These are phyloP conservation scores for Sitobion miscanthi DNA, from an alignment of 1,140 invertebrate species.

Conservation along the genomic window DNA sequence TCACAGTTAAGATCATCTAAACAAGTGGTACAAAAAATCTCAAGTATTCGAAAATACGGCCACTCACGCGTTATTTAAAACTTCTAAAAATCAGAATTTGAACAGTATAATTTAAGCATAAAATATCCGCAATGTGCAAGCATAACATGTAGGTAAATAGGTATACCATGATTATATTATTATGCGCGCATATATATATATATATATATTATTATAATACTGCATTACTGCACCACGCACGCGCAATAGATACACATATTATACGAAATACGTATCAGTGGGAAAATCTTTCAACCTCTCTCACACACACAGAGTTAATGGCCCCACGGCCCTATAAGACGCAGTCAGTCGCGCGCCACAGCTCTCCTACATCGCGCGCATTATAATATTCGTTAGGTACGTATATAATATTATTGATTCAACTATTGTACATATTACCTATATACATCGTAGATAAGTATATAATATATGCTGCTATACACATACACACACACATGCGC, in stretches of 20 bases:
- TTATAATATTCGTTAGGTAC: neutral
- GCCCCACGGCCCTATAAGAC: constrained; percentile 2
- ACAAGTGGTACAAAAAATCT: too few relatives aligned
- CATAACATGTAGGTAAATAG: neutral
- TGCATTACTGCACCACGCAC: neutral
- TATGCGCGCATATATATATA: too few relatives aligned
- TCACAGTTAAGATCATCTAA: too few relatives aligned
- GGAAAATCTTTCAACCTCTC: constrained; percentile 42
- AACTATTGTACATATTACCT: neutral
- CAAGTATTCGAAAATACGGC: too few relatives aligned
- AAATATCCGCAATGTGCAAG: neutral
- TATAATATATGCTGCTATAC: too few relatives aligned
- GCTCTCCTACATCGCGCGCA: neutral
- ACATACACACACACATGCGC: too few relatives aligned
- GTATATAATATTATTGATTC: constrained; percentile 27
- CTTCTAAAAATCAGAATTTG: too few relatives aligned
- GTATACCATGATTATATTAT: neutral
- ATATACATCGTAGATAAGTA: neutral
- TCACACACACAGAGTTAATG: neutral
- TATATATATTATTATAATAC: neutral
- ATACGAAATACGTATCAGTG: constrained; percentile 30
- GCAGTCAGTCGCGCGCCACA: neutral
- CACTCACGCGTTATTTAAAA: too few relatives aligned
- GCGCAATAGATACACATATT: neutral
- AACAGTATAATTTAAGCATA: too few relatives aligned